These are phyloP conservation scores for Brassicogethes aeneus DNA, from an alignment of 2,888 invertebrate genomes.

Conservation along the genomic window DNA sequence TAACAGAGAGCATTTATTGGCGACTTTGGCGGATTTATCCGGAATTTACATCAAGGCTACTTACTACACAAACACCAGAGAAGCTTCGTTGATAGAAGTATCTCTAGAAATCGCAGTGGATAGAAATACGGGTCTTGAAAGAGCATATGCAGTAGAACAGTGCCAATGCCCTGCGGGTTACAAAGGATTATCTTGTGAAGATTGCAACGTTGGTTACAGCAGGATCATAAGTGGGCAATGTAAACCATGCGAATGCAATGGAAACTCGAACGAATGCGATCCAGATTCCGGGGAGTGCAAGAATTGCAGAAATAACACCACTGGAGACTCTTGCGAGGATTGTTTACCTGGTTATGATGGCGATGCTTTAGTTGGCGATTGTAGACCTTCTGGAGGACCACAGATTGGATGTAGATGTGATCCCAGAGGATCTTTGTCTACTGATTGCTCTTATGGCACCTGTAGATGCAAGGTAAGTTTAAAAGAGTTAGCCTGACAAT, in stretches of 20 bases:
- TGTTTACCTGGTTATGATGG: conserved; percentile 75
- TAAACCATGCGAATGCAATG: conserved; percentile 77
- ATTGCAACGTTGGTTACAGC: conserved; percentile 80
- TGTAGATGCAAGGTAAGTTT: conserved; percentile 66
- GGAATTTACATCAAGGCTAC: conserved; percentile 86
- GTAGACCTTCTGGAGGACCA: conserved; percentile 28
- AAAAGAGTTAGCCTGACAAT: conserved; percentile 49
- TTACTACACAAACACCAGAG: conserved; percentile 68
- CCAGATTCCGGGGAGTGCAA: conserved; percentile 77
- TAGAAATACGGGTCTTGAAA: conserved; percentile 54
- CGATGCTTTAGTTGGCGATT: conserved; percentile 52
- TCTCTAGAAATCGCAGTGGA: conserved; percentile 76
- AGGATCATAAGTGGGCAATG: conserved; percentile 72
- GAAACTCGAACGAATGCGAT: conserved; percentile 78
- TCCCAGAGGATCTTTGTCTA: conserved; percentile 45
- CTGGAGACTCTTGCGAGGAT: conserved; percentile 74
- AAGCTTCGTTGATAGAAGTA: conserved; percentile 61
- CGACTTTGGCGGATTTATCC: conserved; percentile 84
- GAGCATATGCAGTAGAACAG: conserved; percentile 72
- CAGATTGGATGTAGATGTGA: conserved; percentile 62
- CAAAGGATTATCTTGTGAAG: conserved; percentile 76
- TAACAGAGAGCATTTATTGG: conserved; percentile 78
- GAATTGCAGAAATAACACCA: conserved; percentile 85
- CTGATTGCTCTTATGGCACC: conserved; percentile 46
- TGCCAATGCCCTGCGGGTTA: conserved; percentile 79